A percentile compares a stretch with the other conserved stretches of the same genome.
Conservation (phyloP, 1,140 invertebrate species). For the Ceratosolen fusciceps region DNA sequence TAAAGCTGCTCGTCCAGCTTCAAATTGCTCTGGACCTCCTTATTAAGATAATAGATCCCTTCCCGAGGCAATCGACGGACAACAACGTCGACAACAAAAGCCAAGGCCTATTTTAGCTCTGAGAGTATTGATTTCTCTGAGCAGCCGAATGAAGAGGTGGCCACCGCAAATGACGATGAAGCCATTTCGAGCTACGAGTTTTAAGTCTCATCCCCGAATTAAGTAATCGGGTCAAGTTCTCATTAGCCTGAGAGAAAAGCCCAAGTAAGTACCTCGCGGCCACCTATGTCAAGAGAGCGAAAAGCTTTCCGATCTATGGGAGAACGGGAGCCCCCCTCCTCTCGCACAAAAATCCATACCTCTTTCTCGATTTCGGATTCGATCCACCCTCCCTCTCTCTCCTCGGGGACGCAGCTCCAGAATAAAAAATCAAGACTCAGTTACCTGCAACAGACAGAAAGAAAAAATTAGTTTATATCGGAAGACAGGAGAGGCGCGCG, state of each 20-base stretch:
- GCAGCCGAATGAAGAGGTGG: background rate
- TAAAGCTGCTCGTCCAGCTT: background rate
- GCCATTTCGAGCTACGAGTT: constrained; percentile 23
- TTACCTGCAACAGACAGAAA: constrained; percentile 23
- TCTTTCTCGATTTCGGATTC: background rate
- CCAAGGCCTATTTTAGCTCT: background rate
- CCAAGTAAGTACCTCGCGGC: background rate
- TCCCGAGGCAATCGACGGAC: too few species aligned
- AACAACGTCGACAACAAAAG: background rate
- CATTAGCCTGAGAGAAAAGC: background rate
- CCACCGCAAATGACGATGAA: constrained; percentile 2
- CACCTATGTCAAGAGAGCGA: constrained; percentile 1
- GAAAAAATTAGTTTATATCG: constrained; percentile 19
- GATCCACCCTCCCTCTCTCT: background rate
- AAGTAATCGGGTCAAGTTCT: constrained; percentile 44
- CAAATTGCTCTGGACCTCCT: too few species aligned
- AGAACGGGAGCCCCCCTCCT: constrained; percentile 1
- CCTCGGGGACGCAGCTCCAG: too few species aligned
- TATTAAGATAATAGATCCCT: too few species aligned
- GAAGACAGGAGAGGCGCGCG: background rate
- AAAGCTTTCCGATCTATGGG: constrained; percentile 29
- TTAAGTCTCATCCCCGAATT: constrained; percentile 27
- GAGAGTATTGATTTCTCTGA: constrained; percentile 7
- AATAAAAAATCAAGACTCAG: constrained; percentile 12
- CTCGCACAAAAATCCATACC: background rate